phyloP scores from a whole-genome alignment of 1,140 invertebrate species.

The Muscidifurax raptorellus region DNA sequence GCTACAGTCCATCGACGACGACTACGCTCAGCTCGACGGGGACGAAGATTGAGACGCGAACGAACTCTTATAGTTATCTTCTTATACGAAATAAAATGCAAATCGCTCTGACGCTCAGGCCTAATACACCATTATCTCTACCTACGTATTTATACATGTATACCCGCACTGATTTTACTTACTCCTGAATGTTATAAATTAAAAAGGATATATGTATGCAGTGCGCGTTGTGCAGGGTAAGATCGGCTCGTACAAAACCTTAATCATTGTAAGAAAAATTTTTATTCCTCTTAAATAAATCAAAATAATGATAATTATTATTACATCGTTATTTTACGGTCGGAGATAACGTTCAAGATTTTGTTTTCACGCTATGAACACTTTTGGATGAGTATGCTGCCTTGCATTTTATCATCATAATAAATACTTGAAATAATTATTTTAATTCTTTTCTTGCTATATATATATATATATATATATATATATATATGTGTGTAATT shows the following conservation, averaged over 20 bases:
- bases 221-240: not conserved
- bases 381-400: not conserved
- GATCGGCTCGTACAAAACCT: not conserved
- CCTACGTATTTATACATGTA: too few relatives aligned
- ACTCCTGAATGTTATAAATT: not conserved
- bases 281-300: not conserved
- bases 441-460: not conserved
- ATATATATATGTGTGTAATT: too few relatives aligned
- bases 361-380: not conserved
- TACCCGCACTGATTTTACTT: too few relatives aligned
- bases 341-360: not conserved
- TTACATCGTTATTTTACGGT: not conserved
- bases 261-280: not conserved
- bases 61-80: not conserved
- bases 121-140: too few relatives aligned
- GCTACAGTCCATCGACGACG: slow-evolving; percentile 66
- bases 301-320: not conserved
- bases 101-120: too few relatives aligned
- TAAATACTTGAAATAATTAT: not conserved
- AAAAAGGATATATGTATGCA: not conserved
- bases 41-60: slow-evolving; percentile 64
- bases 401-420: not conserved
- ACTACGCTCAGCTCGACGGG: slow-evolving; percentile 67
- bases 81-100: too few relatives aligned
- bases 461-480: not conserved